Conservation (phyloP, 1,140 invertebrate genomes). For the Sesamia nonagrioides region DNA sequence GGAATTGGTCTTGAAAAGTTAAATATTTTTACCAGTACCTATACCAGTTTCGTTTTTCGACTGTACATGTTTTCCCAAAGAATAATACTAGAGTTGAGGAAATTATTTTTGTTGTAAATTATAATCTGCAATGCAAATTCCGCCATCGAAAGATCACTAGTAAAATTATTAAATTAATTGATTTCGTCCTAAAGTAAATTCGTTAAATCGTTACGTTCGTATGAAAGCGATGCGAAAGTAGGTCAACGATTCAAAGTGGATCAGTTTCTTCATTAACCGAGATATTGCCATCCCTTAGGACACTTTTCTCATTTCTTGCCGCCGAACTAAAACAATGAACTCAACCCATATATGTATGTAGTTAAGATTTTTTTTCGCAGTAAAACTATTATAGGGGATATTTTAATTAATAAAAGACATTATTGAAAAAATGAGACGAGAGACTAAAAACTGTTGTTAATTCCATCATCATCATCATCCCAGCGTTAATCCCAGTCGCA, state of each 20-base stretch:
- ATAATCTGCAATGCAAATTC: too few species aligned
- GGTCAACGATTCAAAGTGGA: conserved; percentile 34
- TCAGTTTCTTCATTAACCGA: conserved; percentile 29
- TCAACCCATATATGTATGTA: background rate
- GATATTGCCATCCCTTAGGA: background rate
- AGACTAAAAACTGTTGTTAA: too few species aligned
- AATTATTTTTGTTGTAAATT: background rate
- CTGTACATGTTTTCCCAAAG: background rate
- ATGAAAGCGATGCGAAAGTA: background rate
- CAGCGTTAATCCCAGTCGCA: too few species aligned
- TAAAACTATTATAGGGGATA: background rate
- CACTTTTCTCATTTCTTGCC: background rate
- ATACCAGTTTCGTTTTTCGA: too few species aligned
- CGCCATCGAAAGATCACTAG: background rate
- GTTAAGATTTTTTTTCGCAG: background rate
- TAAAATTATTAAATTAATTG: conserved; percentile 7
- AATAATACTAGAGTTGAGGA: background rate
- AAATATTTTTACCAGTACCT: too few species aligned
- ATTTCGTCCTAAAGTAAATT: conserved; percentile 5
- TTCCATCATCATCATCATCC: too few species aligned
- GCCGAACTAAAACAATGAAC: conserved; percentile 8
- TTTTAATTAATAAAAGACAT: background rate
- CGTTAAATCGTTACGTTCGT: background rate
- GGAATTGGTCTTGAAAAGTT: too few species aligned
- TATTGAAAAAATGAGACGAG: too few species aligned